Evolutionary conservation across 2,113 vertebrate species (phyloP).

Genomic region (Ophthalmolycus amberensis): DNA sequence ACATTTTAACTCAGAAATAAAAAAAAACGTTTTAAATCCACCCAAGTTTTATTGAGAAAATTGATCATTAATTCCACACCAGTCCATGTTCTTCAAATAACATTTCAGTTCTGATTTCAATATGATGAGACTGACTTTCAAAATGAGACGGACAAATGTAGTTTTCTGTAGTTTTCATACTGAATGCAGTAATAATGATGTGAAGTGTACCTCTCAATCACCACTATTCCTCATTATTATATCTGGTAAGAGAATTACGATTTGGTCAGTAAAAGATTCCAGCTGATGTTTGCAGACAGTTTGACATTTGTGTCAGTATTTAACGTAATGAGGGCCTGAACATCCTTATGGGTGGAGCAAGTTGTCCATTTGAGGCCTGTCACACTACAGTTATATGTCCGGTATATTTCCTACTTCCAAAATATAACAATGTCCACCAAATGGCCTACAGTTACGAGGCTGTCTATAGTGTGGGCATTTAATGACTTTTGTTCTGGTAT

Average conservation of each 20-base stretch:
- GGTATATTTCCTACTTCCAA: background rate
- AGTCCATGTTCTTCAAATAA: background rate
- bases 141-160: background rate
- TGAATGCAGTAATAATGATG: constrained; percentile 13
- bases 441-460: constrained; percentile 1
- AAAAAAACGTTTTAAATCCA: background rate
- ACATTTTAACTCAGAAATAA: background rate
- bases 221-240: background rate
- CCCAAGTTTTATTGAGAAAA: background rate
- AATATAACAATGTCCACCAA: background rate
- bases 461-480: background rate
- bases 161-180: background rate
- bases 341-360: background rate
- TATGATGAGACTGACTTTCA: background rate
- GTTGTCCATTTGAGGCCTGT: constrained; percentile 1
- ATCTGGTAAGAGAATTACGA: background rate
- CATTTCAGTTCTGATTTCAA: background rate
- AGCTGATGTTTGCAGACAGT: constrained; percentile 12
- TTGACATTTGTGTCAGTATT: constrained; percentile 23
- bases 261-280: background rate
- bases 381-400: background rate
- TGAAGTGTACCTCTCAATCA: background rate
- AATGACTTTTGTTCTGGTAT: background rate
- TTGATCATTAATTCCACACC: background rate
- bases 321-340: constrained; percentile 6